These are phyloP conservation scores for Manduca sexta DNA, from an alignment of 1,140 invertebrate species.

Conservation along the genomic window DNA sequence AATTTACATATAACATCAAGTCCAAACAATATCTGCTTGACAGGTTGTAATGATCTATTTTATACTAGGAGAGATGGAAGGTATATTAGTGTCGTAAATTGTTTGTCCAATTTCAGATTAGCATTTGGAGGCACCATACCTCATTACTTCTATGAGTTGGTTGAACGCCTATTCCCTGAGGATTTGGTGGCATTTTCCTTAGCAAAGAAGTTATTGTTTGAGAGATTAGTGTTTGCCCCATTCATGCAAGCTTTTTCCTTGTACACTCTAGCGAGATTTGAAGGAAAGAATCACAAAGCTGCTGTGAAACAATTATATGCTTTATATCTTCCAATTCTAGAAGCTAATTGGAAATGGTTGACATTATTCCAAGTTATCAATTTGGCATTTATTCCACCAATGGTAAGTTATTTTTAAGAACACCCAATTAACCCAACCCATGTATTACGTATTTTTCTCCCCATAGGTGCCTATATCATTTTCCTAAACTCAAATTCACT, in stretches of 20 bases:
- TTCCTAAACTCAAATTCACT: too few relatives aligned
- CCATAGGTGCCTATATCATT: too few relatives aligned
- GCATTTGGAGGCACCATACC: conserved; percentile 82
- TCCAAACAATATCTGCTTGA: too few relatives aligned
- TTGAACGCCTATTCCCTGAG: conserved; percentile 74
- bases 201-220: conserved; percentile 76
- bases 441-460: too few relatives aligned
- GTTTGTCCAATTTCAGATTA: conserved; percentile 62
- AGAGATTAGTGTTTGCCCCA: conserved; percentile 80
- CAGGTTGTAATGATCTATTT: too few relatives aligned
- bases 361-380: conserved; percentile 82
- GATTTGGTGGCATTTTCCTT: conserved; percentile 71
- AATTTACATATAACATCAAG: too few relatives aligned
- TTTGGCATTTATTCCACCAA: conserved; percentile 79
- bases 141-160: conserved; percentile 80
- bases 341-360: conserved; percentile 81
- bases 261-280: conserved; percentile 79
- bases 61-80: too few relatives aligned
- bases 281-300: conserved; percentile 78
- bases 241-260: conserved; percentile 80
- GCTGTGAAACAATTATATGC: conserved; percentile 75
- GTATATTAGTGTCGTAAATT: not conserved
- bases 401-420: conserved; percentile 72
- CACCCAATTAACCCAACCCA: too few relatives aligned
- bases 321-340: conserved; percentile 76